Conservation (phyloP, 2,113 vertebrate species). For the Nerophis lumbriciformis region DNA sequence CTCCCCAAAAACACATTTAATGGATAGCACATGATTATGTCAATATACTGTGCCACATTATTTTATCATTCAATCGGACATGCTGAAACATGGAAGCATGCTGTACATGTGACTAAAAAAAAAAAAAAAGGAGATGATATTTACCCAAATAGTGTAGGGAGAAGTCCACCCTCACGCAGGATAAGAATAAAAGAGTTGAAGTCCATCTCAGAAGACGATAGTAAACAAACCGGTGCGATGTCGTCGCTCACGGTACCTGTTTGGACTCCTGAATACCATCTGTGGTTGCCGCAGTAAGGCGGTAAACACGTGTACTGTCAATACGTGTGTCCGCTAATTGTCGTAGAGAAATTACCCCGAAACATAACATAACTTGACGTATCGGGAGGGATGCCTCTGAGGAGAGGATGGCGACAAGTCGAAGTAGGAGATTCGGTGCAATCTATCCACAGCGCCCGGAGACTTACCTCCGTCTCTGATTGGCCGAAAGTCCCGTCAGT, state of each 20-base stretch:
- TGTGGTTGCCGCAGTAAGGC: constrained; percentile 28
- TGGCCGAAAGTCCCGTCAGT: constrained; percentile 61
- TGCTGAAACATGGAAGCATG: constrained; percentile 2
- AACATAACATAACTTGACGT: background rate
- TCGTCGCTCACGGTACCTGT: constrained; percentile 36
- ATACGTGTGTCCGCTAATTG: no score
- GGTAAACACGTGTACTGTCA: background rate
- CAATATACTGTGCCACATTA: background rate
- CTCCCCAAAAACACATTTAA: constrained; percentile 16
- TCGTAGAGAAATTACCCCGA: no score
- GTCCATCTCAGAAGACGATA: constrained; percentile 30
- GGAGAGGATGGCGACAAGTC: background rate
- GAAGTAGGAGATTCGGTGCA: constrained; percentile 23
- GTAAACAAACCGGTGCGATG: constrained; percentile 8
- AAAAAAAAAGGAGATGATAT: background rate
- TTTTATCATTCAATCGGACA: background rate
- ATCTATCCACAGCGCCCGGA: constrained; percentile 52
- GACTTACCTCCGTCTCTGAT: constrained; percentile 45
- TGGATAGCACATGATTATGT: background rate
- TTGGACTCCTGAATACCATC: constrained; percentile 27
- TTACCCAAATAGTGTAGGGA: constrained; percentile 55
- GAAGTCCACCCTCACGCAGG: constrained; percentile 6
- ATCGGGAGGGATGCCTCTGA: background rate
- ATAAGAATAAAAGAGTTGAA: constrained; percentile 19
- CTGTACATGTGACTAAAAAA: background rate